Evolutionary conservation across 1,140 invertebrate genomes (phyloP).

Genomic region (Dicyema japonicum): DNA sequence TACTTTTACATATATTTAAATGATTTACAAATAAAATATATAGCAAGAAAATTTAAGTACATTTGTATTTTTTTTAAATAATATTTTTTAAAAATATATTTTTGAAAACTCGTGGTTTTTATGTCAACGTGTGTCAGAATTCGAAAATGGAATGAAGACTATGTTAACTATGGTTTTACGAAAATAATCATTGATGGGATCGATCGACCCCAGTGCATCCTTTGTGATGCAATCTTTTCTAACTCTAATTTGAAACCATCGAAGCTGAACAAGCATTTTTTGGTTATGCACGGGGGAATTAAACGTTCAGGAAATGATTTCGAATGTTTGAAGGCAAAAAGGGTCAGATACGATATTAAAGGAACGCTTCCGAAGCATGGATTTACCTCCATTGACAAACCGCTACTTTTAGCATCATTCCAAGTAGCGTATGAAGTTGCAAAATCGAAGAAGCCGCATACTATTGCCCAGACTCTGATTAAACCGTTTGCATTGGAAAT

Average conservation of each 20-base stretch:
- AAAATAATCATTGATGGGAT: neutral
- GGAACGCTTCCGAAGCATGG: neutral
- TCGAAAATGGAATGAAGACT: conserved; percentile 1
- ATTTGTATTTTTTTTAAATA: too few relatives aligned
- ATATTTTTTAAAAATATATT: too few relatives aligned
- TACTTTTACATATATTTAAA: too few relatives aligned
- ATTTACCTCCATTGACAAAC: neutral
- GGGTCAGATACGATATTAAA: neutral
- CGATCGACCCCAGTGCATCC: neutral
- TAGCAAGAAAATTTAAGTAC: too few relatives aligned
- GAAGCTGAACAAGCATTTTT: conserved; percentile 1
- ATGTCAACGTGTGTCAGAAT: too few relatives aligned
- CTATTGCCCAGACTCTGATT: too few relatives aligned
- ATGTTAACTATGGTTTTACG: conserved; percentile 1
- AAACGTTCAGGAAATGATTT: neutral
- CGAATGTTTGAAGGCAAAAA: conserved; percentile 1
- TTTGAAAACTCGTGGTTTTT: too few relatives aligned
- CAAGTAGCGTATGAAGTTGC: neutral
- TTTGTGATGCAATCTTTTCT: neutral
- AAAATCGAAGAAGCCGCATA: too few relatives aligned
- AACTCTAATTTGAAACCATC: conserved; percentile 1
- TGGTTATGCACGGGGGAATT: neutral
- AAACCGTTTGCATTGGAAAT: too few relatives aligned
- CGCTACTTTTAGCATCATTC: neutral
- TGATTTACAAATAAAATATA: too few relatives aligned